Evolutionary conservation across 2,113 vertebrate genomes (phyloP).

Genomic region (Cinclus mexicanus): DNA sequence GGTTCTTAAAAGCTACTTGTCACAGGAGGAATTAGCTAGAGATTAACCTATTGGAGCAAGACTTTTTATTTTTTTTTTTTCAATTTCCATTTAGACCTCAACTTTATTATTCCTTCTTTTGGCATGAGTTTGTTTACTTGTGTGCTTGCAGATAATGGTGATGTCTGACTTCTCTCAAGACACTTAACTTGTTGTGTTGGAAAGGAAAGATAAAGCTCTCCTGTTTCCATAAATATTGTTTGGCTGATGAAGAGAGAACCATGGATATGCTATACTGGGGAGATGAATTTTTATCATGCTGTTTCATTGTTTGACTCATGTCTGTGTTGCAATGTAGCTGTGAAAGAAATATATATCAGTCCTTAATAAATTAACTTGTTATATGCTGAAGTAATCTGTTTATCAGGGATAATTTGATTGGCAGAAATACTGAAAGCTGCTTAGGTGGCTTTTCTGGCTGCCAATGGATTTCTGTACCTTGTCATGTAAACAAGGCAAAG

Average conservation of each 20-base stretch:
- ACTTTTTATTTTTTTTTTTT: background rate
- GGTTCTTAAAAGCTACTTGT: background rate
- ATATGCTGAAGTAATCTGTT: background rate
- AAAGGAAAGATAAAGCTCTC: background rate
- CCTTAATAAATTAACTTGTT: background rate
- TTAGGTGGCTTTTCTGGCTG: background rate
- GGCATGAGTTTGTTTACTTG: background rate
- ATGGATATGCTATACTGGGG: background rate
- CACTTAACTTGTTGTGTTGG: background rate
- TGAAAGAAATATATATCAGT: background rate
- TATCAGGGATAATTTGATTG: background rate
- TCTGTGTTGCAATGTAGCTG: background rate
- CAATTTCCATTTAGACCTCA: background rate
- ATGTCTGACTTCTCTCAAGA: background rate
- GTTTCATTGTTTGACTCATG: background rate
- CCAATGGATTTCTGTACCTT: background rate
- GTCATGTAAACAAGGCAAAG: background rate
- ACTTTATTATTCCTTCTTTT: background rate
- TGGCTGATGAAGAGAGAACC: background rate
- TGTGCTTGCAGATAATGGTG: background rate
- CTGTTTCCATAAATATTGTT: background rate
- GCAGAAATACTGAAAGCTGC: no score
- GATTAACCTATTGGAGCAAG: background rate
- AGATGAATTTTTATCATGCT: background rate
- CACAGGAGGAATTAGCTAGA: constrained; percentile 1